These are phyloP conservation scores for Brenthis ino DNA, from an alignment of 2,888 invertebrate genomes.

Conservation along the genomic window DNA sequence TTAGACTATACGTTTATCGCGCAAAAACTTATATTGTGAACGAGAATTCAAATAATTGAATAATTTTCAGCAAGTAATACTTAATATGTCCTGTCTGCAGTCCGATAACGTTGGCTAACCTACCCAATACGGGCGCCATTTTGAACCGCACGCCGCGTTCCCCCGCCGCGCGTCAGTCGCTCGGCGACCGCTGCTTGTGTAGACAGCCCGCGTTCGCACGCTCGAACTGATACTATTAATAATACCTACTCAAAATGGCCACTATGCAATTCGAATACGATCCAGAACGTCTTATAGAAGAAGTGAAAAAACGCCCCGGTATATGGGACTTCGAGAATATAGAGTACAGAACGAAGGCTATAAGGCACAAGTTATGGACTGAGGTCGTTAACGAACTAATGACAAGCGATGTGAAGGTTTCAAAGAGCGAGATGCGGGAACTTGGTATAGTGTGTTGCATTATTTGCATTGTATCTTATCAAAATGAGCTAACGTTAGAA, in stretches of 20 bases:
- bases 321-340: constrained; percentile 69
- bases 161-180: constrained; percentile 71
- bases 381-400: constrained; percentile 69
- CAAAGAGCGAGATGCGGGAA: constrained; percentile 72
- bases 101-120: constrained; percentile 48
- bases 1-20: too few relatives aligned
- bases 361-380: constrained; percentile 62
- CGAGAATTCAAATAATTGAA: too few relatives aligned
- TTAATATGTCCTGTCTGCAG: constrained; percentile 7
- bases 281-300: constrained; percentile 69
- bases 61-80: neutral
- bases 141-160: constrained; percentile 68
- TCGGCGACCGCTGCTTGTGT: constrained; percentile 64
- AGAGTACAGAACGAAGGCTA: constrained; percentile 62
- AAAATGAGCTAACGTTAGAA: constrained; percentile 5
- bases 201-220: constrained; percentile 47
- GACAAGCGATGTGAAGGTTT: constrained; percentile 58
- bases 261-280: constrained; percentile 75
- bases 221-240: constrained; percentile 27
- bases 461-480: constrained; percentile 16
- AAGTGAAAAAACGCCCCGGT: constrained; percentile 69
- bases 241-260: constrained; percentile 18
- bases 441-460: constrained; percentile 54
- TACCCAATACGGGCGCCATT: constrained; percentile 58
- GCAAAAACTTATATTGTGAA: too few relatives aligned